Conservation (phyloP, 2,888 invertebrate genomes). For the Eucriotettix oculatus region DNA sequence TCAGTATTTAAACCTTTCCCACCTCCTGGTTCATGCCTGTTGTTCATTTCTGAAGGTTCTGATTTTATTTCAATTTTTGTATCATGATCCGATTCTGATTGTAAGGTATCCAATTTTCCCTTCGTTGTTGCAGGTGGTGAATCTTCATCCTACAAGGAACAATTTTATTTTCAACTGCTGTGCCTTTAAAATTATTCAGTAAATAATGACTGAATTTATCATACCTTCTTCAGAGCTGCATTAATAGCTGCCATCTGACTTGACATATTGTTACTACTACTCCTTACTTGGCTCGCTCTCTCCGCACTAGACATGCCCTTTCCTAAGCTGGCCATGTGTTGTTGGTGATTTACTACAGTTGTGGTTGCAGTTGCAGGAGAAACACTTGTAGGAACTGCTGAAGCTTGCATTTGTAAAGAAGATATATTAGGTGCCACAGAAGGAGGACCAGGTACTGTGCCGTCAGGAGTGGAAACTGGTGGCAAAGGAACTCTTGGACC, state of each 20-base stretch:
- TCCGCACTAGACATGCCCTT: slow-evolving; percentile 33
- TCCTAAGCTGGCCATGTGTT: slow-evolving; percentile 29
- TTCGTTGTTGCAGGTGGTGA: slow-evolving; percentile 33
- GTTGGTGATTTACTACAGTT: slow-evolving; percentile 24
- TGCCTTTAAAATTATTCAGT: too few relatives aligned
- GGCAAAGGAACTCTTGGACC: slow-evolving; percentile 4
- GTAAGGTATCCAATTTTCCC: slow-evolving; percentile 43
- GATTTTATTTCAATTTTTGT: slow-evolving; percentile 39
- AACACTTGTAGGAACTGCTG: slow-evolving; percentile 13
- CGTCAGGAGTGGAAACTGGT: slow-evolving; percentile 2
- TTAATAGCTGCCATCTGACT: slow-evolving; percentile 58
- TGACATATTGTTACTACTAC: slow-evolving; percentile 36
- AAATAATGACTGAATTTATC: background rate
- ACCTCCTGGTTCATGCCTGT: slow-evolving; percentile 35
- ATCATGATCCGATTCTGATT: slow-evolving; percentile 19
- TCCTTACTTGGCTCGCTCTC: slow-evolving; percentile 30
- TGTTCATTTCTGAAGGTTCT: slow-evolving; percentile 29
- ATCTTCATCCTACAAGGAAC: slow-evolving; percentile 31
- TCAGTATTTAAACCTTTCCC: slow-evolving; percentile 26
- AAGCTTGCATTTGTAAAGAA: slow-evolving; percentile 18
- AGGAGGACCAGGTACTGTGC: slow-evolving; percentile 23
- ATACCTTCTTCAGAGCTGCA: slow-evolving; percentile 42
- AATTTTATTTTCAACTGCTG: background rate
- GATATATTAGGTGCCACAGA: slow-evolving; percentile 21
- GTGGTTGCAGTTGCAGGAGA: slow-evolving; percentile 20